These are phyloP conservation scores for Cetonia aurata DNA, from an alignment of 2,888 invertebrate species.

Conservation along the genomic window DNA sequence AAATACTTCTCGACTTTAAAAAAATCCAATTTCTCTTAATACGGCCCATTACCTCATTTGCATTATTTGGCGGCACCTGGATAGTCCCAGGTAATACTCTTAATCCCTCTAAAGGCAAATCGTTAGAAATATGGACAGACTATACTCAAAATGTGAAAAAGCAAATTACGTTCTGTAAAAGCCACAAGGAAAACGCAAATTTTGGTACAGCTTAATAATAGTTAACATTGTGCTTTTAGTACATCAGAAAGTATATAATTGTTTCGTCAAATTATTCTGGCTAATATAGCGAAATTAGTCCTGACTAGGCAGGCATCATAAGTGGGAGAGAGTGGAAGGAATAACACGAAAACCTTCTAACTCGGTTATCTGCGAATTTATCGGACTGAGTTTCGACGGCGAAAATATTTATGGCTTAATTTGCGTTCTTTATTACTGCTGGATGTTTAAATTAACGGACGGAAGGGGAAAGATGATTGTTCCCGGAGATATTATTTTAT, in stretches of 20 bases:
- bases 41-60: too few relatives aligned
- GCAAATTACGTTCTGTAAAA: too few relatives aligned
- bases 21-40: too few relatives aligned
- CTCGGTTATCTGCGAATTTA: slow-evolving; percentile 59
- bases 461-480: slow-evolving; percentile 50
- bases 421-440: slow-evolving; percentile 62
- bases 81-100: too few relatives aligned
- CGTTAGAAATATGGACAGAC: too few relatives aligned
- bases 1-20: too few relatives aligned
- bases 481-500: slow-evolving; percentile 46
- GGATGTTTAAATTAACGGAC: slow-evolving; percentile 61
- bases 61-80: too few relatives aligned
- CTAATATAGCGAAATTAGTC: slow-evolving; percentile 46
- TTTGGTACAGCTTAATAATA: too few relatives aligned
- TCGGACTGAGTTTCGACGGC: slow-evolving; percentile 63
- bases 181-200: too few relatives aligned
- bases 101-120: too few relatives aligned
- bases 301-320: slow-evolving; percentile 24
- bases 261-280: slow-evolving; percentile 19
- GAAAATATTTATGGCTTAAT: slow-evolving; percentile 65
- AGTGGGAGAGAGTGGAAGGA: slow-evolving; percentile 19
- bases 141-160: too few relatives aligned
- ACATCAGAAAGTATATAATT: neutral
- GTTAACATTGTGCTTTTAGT: too few relatives aligned
- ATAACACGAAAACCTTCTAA: slow-evolving; percentile 44